Conservation (phyloP, 2,888 invertebrate genomes). For the Lordiphosa andalusiaca region DNA sequence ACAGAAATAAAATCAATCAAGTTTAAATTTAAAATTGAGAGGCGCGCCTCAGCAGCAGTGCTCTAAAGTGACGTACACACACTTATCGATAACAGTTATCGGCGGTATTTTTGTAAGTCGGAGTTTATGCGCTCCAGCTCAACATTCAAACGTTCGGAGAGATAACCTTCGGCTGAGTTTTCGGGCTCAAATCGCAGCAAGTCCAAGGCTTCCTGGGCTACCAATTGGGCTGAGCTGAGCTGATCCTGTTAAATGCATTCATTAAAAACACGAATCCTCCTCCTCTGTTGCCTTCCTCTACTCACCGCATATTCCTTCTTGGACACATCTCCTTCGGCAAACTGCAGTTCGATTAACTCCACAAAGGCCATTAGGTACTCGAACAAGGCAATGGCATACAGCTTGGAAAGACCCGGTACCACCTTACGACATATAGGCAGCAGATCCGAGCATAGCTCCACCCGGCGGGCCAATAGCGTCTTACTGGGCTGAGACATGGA, state of each 20-base stretch:
- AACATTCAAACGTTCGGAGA: constrained; percentile 70
- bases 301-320: constrained; percentile 82
- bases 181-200: constrained; percentile 86
- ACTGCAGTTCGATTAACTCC: constrained; percentile 84
- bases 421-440: constrained; percentile 84
- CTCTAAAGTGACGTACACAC: too few relatives aligned
- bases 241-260: constrained; percentile 22
- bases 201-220: constrained; percentile 83
- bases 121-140: constrained; percentile 73
- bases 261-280: not conserved
- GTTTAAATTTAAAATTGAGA: too few relatives aligned
- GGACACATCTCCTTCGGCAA: constrained; percentile 83
- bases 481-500: constrained; percentile 81
- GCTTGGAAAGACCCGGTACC: constrained; percentile 82
- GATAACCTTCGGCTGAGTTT: constrained; percentile 86
- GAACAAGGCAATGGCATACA: constrained; percentile 86
- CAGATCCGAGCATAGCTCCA: constrained; percentile 85
- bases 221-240: constrained; percentile 82
- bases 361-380: constrained; percentile 87
- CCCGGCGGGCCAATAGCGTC: constrained; percentile 83
- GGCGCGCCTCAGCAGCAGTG: too few relatives aligned
- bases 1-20: too few relatives aligned
- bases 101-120: constrained; percentile 58
- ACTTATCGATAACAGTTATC: constrained; percentile 9
- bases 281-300: not conserved